A percentile compares a stretch with the other conserved stretches of the same genome.
These are phyloP conservation scores for Bimastos eiseni DNA, from an alignment of 2,888 invertebrate species.

Conservation along the genomic window DNA sequence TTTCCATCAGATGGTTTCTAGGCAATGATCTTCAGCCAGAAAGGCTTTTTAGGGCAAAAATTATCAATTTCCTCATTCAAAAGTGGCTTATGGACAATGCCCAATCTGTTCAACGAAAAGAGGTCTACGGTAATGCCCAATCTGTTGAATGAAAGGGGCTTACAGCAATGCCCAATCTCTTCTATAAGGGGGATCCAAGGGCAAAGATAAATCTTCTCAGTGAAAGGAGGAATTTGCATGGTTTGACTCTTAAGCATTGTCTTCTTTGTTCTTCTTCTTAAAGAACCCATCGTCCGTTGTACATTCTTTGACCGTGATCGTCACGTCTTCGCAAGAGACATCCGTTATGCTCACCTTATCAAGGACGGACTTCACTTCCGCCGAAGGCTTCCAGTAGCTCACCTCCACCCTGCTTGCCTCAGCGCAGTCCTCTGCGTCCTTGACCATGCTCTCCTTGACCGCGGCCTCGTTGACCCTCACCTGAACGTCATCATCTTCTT, in stretches of 20 bases:
- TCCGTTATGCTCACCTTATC: conserved; percentile 77
- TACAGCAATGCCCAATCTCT: neutral
- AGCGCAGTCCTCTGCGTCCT: neutral
- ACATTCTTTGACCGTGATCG: conserved; percentile 93
- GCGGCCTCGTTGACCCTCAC: neutral
- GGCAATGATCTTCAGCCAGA: neutral
- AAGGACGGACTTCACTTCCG: conserved; percentile 37
- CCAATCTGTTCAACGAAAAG: neutral
- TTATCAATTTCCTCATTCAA: neutral
- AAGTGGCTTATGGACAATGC: neutral
- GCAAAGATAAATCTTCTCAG: no score
- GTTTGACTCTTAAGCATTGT: neutral
- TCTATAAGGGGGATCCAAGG: neutral
- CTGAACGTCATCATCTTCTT: neutral
- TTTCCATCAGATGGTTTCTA: neutral
- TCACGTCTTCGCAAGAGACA: conserved; percentile 89
- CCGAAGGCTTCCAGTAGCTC: conserved; percentile 1
- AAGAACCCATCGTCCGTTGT: conserved; percentile 92
- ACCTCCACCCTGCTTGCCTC: neutral
- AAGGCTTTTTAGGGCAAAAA: neutral
- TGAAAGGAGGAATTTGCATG: no score
- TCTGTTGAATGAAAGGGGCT: neutral
- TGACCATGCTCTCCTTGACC: neutral
- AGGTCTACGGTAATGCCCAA: neutral
- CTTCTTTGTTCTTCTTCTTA: conserved; percentile 41